Base-by-base conservation (phyloP, 2,888 invertebrate species). In the Leptopilina syphax region DNA sequence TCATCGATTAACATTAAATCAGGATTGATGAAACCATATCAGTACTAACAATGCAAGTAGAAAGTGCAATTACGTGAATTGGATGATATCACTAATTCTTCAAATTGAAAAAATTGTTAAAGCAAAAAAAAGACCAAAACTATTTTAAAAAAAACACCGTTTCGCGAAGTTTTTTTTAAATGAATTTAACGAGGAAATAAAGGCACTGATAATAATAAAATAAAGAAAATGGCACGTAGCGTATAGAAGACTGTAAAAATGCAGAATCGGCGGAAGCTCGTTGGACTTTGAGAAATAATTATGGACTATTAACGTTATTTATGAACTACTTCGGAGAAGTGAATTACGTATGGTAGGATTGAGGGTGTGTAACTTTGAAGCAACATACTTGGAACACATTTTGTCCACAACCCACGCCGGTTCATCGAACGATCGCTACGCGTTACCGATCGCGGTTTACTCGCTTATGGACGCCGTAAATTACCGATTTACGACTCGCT, bases 401-500 rank as follows among this genome's bases (percentile, higher is more conserved):
- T 80, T 78, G 81, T 78, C 70, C 65, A 78, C 63, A 70, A 47
- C 27, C 65, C 66, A 77, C 57, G 66, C 12, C 54, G 34, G 66
- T 73, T 73, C 73, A 57, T 73, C 77, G 77, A 50, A 65, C 66
- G 66, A 79, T 79, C 47, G 47, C 44, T 24, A 82, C 78, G 65
- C 63, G 65, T 79, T 83, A 78, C 82, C 81, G 80, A 81, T 83
- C 81, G 78, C 54, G 63, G 66, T 60, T 57, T 34, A 9, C 10
- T 73, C 73, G 57, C 57, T 73, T 50, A 73, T 73, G 73, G 68
- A 77, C 76, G 82, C 78, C 82, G 83, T 86, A 83, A 85, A 85
- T 85, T 84, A 83, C 80, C 82, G 82, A 86, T 86, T 86, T 83
- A 85, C 84, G 84, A 83, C 78, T 78, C 65, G 63, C 80, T 73